Conservation (phyloP, 2,888 invertebrate species). For the Hoplodrina ambigua region DNA sequence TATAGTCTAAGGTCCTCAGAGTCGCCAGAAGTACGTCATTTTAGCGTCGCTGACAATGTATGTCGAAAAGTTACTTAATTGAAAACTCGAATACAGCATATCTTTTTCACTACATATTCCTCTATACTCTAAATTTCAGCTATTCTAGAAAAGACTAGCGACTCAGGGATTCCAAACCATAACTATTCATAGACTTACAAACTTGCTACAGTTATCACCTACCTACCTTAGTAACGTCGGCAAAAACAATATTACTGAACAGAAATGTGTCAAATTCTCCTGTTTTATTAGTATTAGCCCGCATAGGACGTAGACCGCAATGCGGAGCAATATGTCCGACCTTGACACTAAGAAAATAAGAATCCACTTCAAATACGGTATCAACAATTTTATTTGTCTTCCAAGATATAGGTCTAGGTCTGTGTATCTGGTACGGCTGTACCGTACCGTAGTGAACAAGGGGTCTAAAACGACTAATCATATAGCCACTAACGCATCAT, state of each 20-base stretch:
- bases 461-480: neutral
- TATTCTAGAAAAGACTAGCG: no score
- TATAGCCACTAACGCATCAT: neutral
- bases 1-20: no score
- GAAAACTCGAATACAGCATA: no score
- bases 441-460: neutral
- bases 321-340: constrained; percentile 52
- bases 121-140: no score
- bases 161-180: no score
- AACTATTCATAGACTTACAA: no score
- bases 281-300: constrained; percentile 46
- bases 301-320: constrained; percentile 48
- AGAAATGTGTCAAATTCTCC: constrained; percentile 21
- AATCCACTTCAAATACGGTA: constrained; percentile 28
- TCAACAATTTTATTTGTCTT: constrained; percentile 29
- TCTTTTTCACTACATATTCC: no score
- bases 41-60: no score
- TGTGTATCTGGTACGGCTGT: neutral
- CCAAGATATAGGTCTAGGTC: constrained; percentile 9
- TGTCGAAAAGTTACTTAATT: no score
- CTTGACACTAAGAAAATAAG: constrained; percentile 56
- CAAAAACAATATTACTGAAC: constrained; percentile 13
- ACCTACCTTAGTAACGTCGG: neutral
- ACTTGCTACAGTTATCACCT: no score
- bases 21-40: no score